A percentile compares a stretch with the other conserved stretches of the same genome.
These are phyloP conservation scores for Tupiocoris notatus DNA, from an alignment of 2,888 invertebrate species.

Conservation along the genomic window DNA sequence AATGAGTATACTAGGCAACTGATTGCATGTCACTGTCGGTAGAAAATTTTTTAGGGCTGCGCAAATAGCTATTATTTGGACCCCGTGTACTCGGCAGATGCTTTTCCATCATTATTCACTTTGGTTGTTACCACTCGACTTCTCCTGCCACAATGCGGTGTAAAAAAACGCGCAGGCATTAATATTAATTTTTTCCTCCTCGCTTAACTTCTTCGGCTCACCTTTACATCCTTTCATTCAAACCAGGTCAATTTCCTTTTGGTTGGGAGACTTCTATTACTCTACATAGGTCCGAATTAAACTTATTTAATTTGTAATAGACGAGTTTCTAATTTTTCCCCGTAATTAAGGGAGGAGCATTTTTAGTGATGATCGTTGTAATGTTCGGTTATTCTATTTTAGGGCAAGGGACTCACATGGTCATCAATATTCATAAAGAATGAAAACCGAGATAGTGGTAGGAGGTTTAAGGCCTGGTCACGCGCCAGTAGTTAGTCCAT, in stretches of 20 bases:
- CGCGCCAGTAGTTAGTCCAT: slow-evolving; percentile 7
- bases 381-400: background rate
- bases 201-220: background rate
- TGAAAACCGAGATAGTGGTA: background rate
- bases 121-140: slow-evolving; percentile 4
- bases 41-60: background rate
- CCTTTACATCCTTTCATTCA: background rate
- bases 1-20: no score
- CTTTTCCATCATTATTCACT: slow-evolving; percentile 1
- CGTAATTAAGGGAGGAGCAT: background rate
- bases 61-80: background rate
- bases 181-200: slow-evolving; percentile 10
- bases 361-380: background rate
- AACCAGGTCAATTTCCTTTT: background rate
- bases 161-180: background rate
- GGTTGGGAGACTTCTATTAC: background rate
- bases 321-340: slow-evolving; percentile 8
- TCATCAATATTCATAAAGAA: slow-evolving; percentile 4
- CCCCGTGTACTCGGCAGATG: slow-evolving; percentile 11
- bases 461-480: slow-evolving; percentile 1
- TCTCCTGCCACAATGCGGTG: background rate
- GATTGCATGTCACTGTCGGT: background rate
- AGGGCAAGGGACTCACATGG: no score
- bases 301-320: slow-evolving; percentile 4
- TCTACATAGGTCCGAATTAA: background rate